Percentiles rank a stretch among this genome's conserved stretches.
Conservation (phyloP, 64 coral and sea anemone species). For the Montipora foliosa region DNA sequence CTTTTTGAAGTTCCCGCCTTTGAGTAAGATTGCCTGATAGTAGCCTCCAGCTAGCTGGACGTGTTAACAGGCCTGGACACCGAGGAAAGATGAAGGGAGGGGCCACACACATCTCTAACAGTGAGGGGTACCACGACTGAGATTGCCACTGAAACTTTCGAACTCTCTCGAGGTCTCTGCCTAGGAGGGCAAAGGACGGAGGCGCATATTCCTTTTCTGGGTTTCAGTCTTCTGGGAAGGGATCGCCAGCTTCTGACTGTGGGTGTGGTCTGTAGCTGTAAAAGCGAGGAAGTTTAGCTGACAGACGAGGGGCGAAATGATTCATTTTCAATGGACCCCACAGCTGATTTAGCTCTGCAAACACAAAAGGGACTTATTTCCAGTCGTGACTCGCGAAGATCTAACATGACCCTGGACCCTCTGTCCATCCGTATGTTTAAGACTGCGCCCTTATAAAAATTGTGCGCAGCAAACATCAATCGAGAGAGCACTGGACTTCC, state of each 20-base stretch:
- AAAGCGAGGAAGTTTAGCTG: neutral
- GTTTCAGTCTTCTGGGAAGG: neutral
- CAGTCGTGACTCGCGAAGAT: neutral
- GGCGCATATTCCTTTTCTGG: neutral
- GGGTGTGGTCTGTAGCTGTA: slow-evolving; percentile 30
- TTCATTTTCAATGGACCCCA: neutral
- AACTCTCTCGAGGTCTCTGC: too few relatives aligned
- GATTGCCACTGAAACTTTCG: neutral
- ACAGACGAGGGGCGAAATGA: slow-evolving; percentile 14
- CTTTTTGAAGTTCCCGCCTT: slow-evolving; percentile 12
- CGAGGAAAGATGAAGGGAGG: neutral
- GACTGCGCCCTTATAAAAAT: neutral
- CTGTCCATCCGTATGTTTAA: neutral
- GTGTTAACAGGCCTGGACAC: neutral
- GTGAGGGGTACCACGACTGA: slow-evolving; percentile 24
- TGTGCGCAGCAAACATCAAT: too few relatives aligned
- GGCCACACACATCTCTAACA: neutral
- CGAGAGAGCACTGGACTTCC: too few relatives aligned
- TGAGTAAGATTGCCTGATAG: slow-evolving; percentile 31
- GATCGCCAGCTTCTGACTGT: neutral
- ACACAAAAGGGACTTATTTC: neutral
- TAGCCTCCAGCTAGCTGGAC: slow-evolving; percentile 14
- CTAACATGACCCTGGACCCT: neutral
- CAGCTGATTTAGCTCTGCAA: neutral
- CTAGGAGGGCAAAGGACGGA: neutral